Conservation (phyloP, 2,888 invertebrate genomes). For the Venustoraphidia nigricollis region DNA sequence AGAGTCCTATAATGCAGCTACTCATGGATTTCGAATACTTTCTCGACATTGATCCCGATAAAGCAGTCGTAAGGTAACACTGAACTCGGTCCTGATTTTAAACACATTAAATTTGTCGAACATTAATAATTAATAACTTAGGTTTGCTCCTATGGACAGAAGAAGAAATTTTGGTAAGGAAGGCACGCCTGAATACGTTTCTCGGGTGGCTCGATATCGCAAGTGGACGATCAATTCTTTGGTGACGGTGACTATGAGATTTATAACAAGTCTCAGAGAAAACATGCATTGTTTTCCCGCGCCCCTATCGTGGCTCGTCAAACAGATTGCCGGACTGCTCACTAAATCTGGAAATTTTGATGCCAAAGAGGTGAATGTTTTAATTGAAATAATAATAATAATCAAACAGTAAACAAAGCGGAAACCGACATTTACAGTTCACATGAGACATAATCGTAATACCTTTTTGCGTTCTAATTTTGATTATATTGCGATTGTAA, state of each 20-base stretch:
- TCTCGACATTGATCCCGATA: slow-evolving; percentile 82
- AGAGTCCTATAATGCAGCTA: slow-evolving; percentile 80
- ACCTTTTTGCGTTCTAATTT: neutral
- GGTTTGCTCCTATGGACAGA: slow-evolving; percentile 35
- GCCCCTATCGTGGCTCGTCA: slow-evolving; percentile 77
- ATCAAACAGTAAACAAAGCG: neutral
- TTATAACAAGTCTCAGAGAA: slow-evolving; percentile 66
- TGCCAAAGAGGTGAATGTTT: slow-evolving; percentile 31
- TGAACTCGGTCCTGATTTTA: too few species aligned
- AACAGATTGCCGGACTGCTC: slow-evolving; percentile 61
- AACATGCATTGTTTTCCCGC: slow-evolving; percentile 86
- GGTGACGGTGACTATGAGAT: slow-evolving; percentile 60
- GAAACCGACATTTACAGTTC: too few species aligned
- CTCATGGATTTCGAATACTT: slow-evolving; percentile 83
- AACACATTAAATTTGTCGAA: too few species aligned
- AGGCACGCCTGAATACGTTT: slow-evolving; percentile 53
- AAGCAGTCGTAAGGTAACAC: slow-evolving; percentile 50
- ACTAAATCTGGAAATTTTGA: slow-evolving; percentile 40
- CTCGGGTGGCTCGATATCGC: slow-evolving; percentile 63
- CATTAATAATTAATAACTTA: slow-evolving; percentile 9
- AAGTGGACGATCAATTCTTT: slow-evolving; percentile 65
- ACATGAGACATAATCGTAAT: neutral
- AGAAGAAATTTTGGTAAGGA: slow-evolving; percentile 63
- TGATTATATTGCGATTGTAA: neutral
- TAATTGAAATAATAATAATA: neutral